These are phyloP conservation scores for Sturnus vulgaris DNA, from an alignment of 2,113 vertebrate genomes.

Conservation along the genomic window DNA sequence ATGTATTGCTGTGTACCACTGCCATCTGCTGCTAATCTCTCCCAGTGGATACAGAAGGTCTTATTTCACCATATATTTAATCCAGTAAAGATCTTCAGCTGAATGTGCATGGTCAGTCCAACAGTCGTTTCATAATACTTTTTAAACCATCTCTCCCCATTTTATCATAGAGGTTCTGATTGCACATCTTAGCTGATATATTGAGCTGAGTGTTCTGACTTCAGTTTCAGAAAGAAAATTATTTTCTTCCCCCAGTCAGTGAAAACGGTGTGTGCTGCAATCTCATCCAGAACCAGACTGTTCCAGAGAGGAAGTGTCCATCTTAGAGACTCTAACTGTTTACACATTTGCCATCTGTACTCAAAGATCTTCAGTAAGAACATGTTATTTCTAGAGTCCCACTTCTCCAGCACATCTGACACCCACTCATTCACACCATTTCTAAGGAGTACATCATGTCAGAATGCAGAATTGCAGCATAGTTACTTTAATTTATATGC, in stretches of 20 bases:
- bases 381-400: conserved; percentile 42
- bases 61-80: conserved; percentile 21
- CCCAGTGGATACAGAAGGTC: background rate
- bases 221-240: background rate
- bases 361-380: conserved; percentile 18
- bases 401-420: conserved; percentile 28
- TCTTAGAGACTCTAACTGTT: background rate
- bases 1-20: conserved; percentile 20
- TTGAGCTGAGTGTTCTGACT: background rate
- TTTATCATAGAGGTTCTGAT: background rate
- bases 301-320: conserved; percentile 14
- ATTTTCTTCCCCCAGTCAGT: background rate
- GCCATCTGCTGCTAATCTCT: conserved; percentile 57
- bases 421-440: conserved; percentile 37
- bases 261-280: background rate
- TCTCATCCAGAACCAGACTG: background rate
- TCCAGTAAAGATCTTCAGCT: background rate
- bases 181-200: background rate
- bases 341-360: conserved; percentile 39
- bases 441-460: conserved; percentile 6
- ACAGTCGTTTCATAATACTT: background rate
- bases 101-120: background rate
- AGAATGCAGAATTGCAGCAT: background rate
- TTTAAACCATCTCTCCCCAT: background rate
- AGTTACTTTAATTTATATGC: conserved; percentile 10